phyloP scores from a whole-genome alignment of 2,797 vertebrate genomes.

The Poeciliopsis paucimaculata region DNA sequence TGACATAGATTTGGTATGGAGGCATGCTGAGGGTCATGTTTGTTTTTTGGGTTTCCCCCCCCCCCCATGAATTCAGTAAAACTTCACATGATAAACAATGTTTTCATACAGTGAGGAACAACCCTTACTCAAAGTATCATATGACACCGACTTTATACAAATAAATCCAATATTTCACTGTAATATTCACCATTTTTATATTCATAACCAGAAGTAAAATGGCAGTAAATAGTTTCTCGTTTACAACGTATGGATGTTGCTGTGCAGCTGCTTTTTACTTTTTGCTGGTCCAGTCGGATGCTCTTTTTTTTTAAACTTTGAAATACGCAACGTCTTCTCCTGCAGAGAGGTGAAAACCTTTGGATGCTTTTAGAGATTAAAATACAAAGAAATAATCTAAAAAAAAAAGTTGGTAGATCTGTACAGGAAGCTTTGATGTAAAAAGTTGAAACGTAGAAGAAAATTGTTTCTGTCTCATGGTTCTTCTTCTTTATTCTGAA shows the following conservation, averaged over 20 bases:
- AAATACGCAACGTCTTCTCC: not conserved
- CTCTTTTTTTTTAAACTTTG: not conserved
- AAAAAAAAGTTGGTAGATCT: not conserved
- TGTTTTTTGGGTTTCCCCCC: no score
- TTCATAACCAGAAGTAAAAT: constrained; percentile 48
- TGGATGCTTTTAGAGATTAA: not conserved
- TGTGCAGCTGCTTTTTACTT: constrained; percentile 12
- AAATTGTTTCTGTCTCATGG: constrained; percentile 8
- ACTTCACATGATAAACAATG: constrained; percentile 46
- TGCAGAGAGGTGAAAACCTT: not conserved
- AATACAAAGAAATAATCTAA: not conserved
- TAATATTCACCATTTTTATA: constrained; percentile 68
- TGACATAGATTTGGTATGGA: constrained; percentile 16
- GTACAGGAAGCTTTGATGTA: not conserved
- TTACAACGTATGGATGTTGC: constrained; percentile 36
- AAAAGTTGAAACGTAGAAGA: constrained; percentile 22
- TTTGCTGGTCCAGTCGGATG: constrained; percentile 4
- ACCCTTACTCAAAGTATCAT: constrained; percentile 37
- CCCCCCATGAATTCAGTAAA: constrained; percentile 41
- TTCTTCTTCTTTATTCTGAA: constrained; percentile 8
- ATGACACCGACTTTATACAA: constrained; percentile 61
- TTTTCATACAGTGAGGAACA: constrained; percentile 46
- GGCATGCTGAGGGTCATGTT: constrained; percentile 45
- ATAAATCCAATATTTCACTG: constrained; percentile 50
- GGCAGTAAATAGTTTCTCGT: constrained; percentile 37